A percentile compares a stretch with the other conserved stretches of the same genome.
Conservation (phyloP, 2,113 vertebrate genomes). For the Hyperopisus bebe region DNA sequence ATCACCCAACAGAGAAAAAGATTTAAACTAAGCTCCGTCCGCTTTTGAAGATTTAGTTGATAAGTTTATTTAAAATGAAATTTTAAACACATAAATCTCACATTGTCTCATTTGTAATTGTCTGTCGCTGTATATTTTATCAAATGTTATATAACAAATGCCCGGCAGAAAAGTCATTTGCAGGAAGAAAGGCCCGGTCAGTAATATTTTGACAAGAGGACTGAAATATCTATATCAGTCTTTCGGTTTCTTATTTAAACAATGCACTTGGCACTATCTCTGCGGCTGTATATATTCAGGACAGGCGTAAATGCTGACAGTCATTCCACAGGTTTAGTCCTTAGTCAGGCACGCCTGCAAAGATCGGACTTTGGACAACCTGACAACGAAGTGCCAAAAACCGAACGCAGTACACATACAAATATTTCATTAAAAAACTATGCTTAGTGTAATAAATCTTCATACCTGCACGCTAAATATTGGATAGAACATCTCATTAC, state of each 20-base stretch:
- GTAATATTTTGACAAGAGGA: background rate
- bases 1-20: background rate
- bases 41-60: constrained; percentile 1
- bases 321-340: background rate
- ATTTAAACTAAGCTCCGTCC: background rate
- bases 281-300: background rate
- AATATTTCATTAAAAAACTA: background rate
- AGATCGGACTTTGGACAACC: constrained; percentile 19
- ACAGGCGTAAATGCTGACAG: background rate
- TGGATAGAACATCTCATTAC: background rate
- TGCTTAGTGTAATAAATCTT: background rate
- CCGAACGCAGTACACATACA: background rate
- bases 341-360: background rate
- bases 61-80: constrained; percentile 5
- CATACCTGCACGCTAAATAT: background rate
- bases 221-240: background rate
- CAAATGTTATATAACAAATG: constrained; percentile 5
- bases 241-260: background rate
- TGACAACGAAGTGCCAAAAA: constrained; percentile 9
- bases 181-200: background rate
- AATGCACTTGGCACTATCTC: background rate
- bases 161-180: background rate
- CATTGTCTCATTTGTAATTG: background rate
- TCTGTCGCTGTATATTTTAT: background rate
- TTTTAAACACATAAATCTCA: constrained; percentile 7